Evolutionary conservation across 2,888 invertebrate species (phyloP).

Genomic region (Tanypteryx hageni): DNA sequence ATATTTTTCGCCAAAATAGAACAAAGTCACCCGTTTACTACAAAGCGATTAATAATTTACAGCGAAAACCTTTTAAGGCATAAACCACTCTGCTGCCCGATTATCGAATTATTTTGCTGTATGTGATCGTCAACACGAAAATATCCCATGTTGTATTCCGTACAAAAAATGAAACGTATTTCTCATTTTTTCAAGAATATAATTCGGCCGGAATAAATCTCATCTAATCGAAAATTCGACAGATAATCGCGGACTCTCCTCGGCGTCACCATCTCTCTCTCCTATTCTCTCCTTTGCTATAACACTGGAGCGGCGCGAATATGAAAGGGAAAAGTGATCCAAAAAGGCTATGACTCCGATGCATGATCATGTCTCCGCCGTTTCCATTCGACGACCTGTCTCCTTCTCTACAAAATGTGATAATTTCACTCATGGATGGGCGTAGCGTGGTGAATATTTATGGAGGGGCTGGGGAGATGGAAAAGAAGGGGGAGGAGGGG

Average conservation of each 20-base stretch:
- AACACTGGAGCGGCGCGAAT: background rate
- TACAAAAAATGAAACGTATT: too few species aligned
- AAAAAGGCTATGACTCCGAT: background rate
- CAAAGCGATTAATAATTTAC: too few species aligned
- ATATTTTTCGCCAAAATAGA: too few species aligned
- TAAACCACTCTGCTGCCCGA: too few species aligned
- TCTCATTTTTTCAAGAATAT: too few species aligned
- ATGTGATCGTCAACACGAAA: too few species aligned
- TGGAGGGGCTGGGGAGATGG: background rate
- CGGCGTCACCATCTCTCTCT: background rate
- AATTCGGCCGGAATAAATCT: background rate
- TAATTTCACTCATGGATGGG: constrained; percentile 19
- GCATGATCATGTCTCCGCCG: background rate
- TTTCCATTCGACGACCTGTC: constrained; percentile 28
- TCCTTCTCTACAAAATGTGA: background rate
- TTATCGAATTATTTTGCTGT: too few species aligned
- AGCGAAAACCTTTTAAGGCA: too few species aligned
- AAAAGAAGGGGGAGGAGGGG: background rate
- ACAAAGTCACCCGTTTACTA: too few species aligned
- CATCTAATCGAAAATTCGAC: background rate
- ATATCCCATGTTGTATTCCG: too few species aligned
- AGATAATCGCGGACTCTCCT: background rate
- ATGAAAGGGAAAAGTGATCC: background rate
- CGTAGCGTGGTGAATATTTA: background rate
- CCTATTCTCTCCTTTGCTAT: background rate